Conservation (phyloP, 2,113 vertebrate species). For the Naja naja region DNA sequence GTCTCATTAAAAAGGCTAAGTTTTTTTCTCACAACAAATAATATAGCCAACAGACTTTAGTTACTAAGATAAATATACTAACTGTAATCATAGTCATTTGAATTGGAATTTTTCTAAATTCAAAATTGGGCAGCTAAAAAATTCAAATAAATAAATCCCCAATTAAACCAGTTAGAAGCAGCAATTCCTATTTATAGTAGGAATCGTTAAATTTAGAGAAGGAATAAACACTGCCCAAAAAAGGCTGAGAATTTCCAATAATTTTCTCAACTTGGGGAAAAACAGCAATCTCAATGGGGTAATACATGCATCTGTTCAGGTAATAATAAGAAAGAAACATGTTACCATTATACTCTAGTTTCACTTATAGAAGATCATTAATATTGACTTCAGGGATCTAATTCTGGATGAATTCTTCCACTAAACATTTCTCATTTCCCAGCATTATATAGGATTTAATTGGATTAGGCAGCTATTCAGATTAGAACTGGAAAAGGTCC, state of each 20-base stretch:
- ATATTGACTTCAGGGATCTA: background rate
- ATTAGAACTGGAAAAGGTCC: background rate
- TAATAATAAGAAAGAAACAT: background rate
- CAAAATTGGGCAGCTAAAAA: background rate
- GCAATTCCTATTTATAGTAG: background rate
- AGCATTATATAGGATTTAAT: too few species aligned
- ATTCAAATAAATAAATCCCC: background rate
- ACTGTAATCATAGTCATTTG: background rate
- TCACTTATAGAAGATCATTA: background rate
- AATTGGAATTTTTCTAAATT: background rate
- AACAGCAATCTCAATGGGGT: background rate
- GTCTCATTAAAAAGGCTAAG: background rate
- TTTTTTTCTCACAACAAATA: background rate
- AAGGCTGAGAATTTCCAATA: background rate
- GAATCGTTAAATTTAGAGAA: background rate
- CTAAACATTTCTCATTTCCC: background rate
- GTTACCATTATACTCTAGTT: background rate
- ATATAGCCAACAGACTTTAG: background rate
- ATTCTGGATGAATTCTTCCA: background rate
- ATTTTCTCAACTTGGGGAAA: background rate
- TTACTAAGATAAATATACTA: background rate
- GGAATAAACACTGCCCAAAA: background rate
- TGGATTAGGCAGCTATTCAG: background rate
- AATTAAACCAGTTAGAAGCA: background rate
- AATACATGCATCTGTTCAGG: fast-evolving